Percentiles rank a stretch among this genome's conserved stretches.
phyloP scores from a whole-genome alignment of 1,140 invertebrate species.

The Aphaenogaster floridana region DNA sequence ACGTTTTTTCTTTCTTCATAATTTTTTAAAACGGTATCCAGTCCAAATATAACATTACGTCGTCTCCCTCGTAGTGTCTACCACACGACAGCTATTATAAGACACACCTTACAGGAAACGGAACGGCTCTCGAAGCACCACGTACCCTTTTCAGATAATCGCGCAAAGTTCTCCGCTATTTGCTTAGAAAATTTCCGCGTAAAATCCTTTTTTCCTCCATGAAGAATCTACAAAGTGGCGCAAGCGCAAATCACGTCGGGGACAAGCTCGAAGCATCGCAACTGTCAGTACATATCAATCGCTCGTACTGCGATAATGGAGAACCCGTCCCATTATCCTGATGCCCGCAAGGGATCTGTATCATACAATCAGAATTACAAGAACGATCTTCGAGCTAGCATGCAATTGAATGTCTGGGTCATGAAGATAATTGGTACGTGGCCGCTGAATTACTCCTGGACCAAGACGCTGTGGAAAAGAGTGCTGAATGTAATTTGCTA shows the following conservation, averaged over 20 bases:
- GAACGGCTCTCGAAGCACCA: neutral
- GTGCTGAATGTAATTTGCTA: constrained; percentile 5
- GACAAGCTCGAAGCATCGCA: neutral
- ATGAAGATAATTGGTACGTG: constrained; percentile 52
- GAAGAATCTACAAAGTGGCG: neutral
- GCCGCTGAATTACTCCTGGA: constrained; percentile 23
- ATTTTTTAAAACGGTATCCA: constrained; percentile 1
- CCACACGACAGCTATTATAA: constrained; percentile 41
- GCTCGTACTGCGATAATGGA: constrained; percentile 14
- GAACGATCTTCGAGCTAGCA: neutral
- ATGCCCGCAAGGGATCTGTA: neutral
- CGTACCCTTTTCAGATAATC: constrained; percentile 7
- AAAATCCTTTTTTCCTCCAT: neutral
- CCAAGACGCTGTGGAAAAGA: neutral
- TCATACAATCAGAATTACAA: neutral
- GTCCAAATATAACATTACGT: neutral
- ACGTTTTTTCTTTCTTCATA: neutral
- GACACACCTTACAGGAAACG: constrained; percentile 19
- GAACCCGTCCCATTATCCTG: neutral
- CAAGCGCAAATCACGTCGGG: constrained; percentile 25
- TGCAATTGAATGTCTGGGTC: constrained; percentile 35
- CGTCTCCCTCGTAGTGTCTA: neutral
- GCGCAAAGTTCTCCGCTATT: neutral
- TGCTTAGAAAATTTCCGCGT: neutral
- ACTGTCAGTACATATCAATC: constrained; percentile 11